A percentile compares a stretch with the other conserved stretches of the same genome.
phyloP scores from a whole-genome alignment of 1,140 invertebrate genomes.

The Dolichoris vasculosae region DNA sequence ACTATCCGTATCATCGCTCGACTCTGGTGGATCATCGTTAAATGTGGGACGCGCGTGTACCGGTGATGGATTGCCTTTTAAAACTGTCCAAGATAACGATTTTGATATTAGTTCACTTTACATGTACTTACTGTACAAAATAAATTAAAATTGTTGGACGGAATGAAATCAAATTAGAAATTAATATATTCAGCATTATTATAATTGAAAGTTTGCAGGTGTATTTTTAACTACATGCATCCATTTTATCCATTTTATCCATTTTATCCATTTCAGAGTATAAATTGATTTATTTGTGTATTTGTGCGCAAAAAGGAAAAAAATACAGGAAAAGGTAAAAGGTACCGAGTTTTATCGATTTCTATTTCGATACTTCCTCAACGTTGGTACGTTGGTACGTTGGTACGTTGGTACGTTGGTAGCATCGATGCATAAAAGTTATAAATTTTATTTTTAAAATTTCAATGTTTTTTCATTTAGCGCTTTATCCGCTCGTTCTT shows the following conservation, averaged over 20 bases:
- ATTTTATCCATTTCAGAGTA: no score
- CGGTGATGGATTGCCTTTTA: conserved; percentile 66
- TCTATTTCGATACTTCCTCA: no score
- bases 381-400: no score
- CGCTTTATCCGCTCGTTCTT: not conserved
- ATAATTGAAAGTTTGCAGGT: not conserved
- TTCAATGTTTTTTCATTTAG: not conserved
- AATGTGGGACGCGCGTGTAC: conserved; percentile 66
- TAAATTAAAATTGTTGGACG: not conserved
- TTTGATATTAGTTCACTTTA: not conserved
- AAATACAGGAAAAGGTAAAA: not conserved
- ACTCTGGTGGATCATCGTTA: conserved; percentile 68
- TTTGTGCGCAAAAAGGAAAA: no score
- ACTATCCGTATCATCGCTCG: conserved; percentile 72
- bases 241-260: no score
- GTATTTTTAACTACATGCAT: not conserved
- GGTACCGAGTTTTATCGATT: not conserved
- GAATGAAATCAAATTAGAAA: not conserved
- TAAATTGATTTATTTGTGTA: no score
- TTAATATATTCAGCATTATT: not conserved
- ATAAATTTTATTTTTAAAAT: not conserved
- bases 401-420: no score
- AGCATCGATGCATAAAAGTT: not conserved
- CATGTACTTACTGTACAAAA: not conserved
- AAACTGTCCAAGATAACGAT: conserved; percentile 58